Evolutionary conservation across 2,888 invertebrate species (phyloP).

Genomic region (Orthonevra nobilis): DNA sequence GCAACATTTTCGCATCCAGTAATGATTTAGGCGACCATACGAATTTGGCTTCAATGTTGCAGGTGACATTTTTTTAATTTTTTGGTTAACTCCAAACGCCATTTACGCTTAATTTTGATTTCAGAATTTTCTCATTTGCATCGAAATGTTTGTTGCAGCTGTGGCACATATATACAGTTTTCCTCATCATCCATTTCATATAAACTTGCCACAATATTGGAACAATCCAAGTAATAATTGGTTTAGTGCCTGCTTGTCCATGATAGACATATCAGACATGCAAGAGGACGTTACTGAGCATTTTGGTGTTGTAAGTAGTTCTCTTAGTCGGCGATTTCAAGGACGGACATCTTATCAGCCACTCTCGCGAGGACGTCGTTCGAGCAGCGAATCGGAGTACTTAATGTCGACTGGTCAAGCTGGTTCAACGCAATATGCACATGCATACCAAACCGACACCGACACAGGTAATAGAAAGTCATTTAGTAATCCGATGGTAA

Average conservation of each 20-base stretch:
- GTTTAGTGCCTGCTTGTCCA: conserved; percentile 91
- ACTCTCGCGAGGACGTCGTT: conserved; percentile 85
- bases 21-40: conserved; percentile 85
- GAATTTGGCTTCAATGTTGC: conserved; percentile 90
- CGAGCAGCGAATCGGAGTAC: conserved; percentile 82
- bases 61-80: too few species aligned
- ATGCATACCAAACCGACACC: conserved; percentile 65
- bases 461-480: conserved; percentile 73
- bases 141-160: conserved; percentile 98
- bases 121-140: conserved; percentile 96
- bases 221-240: conserved; percentile 81
- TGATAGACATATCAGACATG: conserved; percentile 99
- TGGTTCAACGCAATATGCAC: conserved; percentile 69
- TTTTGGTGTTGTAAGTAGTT: conserved; percentile 91
- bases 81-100: too few species aligned
- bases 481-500: conserved; percentile 71
- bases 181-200: conserved; percentile 92
- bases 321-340: conserved; percentile 88
- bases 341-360: conserved; percentile 88
- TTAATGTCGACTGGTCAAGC: conserved; percentile 74
- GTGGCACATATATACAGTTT: conserved; percentile 97
- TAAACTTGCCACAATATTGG: conserved; percentile 82
- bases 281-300: conserved; percentile 96
- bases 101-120: conserved; percentile 76
- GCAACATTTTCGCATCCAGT: conserved; percentile 86